These are phyloP conservation scores for Coregonus suidteri DNA, from an alignment of 2,797 vertebrate genomes.

Conservation along the genomic window DNA sequence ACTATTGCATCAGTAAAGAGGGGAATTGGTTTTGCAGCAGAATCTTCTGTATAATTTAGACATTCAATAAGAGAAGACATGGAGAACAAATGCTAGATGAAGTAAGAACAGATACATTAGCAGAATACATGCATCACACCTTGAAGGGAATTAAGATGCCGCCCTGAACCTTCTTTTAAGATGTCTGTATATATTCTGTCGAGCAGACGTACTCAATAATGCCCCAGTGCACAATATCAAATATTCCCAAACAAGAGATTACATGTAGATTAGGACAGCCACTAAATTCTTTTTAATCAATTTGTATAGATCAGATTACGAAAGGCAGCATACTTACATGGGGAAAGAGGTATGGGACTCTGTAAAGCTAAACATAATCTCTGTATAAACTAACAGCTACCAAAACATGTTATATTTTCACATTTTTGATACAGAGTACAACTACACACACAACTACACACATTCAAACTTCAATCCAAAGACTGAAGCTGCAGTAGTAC, in stretches of 20 bases:
- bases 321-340: background rate
- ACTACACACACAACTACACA: no score
- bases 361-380: background rate
- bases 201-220: background rate
- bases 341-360: background rate
- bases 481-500: constrained; percentile 20
- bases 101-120: background rate
- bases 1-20: no score
- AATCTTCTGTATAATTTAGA: background rate
- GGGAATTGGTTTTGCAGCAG: background rate
- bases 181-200: background rate
- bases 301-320: background rate
- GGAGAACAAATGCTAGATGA: background rate
- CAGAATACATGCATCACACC: background rate
- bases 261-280: background rate
- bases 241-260: background rate
- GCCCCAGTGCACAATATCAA: background rate
- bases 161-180: no score
- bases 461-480: constrained; percentile 19
- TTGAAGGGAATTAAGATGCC: background rate
- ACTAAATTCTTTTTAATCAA: no score
- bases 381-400: background rate
- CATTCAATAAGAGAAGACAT: background rate
- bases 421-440: no score
- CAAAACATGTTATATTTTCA: no score